A percentile compares a stretch with the other conserved stretches of the same genome.
phyloP scores from a whole-genome alignment of 2,113 vertebrate species.

The Vidua macroura region DNA sequence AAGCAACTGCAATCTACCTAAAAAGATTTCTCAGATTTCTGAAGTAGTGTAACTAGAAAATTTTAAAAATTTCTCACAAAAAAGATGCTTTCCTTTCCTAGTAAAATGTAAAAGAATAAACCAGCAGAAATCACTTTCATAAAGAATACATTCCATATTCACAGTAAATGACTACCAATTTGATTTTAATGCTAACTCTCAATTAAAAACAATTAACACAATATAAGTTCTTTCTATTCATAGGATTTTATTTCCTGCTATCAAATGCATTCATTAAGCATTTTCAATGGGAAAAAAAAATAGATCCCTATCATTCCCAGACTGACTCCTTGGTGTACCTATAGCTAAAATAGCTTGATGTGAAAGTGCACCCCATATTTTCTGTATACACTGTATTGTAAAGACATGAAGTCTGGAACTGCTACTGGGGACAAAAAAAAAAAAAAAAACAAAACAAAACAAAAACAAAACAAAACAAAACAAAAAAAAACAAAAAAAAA shows the following conservation, averaged over 20 bases:
- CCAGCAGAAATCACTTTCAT: not conserved
- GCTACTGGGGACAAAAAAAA: not conserved
- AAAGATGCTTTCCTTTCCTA: not conserved
- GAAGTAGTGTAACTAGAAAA: not conserved
- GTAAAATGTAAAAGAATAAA: not conserved
- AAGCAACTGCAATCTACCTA: not conserved
- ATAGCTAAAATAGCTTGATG: not conserved
- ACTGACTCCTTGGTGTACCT: not conserved
- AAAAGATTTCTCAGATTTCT: not conserved
- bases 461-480: no score
- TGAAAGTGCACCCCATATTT: not conserved
- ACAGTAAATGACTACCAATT: not conserved
- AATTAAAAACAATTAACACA: not conserved
- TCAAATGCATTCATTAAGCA: not conserved
- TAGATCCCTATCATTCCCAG: not conserved
- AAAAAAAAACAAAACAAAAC: not conserved
- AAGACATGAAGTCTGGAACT: not conserved
- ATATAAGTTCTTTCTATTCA: not conserved
- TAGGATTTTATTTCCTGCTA: not conserved
- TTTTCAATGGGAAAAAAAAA: not conserved
- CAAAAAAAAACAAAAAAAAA: not conserved
- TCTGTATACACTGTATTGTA: not conserved
- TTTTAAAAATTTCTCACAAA: not conserved
- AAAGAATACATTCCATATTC: not conserved
- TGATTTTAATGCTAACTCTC: not conserved